Conservation (phyloP, 1,140 invertebrate species). For the Alviniconcha marisindica region DNA sequence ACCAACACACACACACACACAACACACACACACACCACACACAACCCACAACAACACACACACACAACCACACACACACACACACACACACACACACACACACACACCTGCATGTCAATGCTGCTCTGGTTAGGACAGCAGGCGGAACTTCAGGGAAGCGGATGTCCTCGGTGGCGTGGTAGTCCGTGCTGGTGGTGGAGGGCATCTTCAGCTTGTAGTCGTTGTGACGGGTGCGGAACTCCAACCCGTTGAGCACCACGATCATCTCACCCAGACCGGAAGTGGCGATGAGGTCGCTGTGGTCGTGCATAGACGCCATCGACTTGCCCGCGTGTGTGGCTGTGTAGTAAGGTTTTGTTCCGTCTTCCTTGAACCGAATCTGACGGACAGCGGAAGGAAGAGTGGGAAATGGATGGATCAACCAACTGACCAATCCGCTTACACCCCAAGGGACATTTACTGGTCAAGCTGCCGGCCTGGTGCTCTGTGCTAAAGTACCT, state of each 20-base stretch:
- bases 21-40: background rate
- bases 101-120: background rate
- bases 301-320: background rate
- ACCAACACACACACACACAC: no score
- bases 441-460: no score
- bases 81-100: background rate
- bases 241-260: slow-evolving; percentile 65
- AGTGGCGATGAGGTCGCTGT: background rate
- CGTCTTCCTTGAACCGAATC: background rate
- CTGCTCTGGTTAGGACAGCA: slow-evolving; percentile 55
- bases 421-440: no score
- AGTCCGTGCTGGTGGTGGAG: slow-evolving; percentile 37
- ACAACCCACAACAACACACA: background rate
- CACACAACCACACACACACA: background rate
- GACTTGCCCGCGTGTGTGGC: background rate
- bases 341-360: background rate
- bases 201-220: slow-evolving; percentile 65
- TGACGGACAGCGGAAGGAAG: no score
- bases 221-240: slow-evolving; percentile 70
- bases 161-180: slow-evolving; percentile 57
- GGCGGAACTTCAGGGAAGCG: slow-evolving; percentile 65
- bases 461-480: no score
- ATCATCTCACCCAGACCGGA: slow-evolving; percentile 54
- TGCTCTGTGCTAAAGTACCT: no score
- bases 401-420: no score